These are phyloP conservation scores for Aphelocoma californica DNA, from an alignment of 2,797 vertebrate genomes.

Conservation along the genomic window DNA sequence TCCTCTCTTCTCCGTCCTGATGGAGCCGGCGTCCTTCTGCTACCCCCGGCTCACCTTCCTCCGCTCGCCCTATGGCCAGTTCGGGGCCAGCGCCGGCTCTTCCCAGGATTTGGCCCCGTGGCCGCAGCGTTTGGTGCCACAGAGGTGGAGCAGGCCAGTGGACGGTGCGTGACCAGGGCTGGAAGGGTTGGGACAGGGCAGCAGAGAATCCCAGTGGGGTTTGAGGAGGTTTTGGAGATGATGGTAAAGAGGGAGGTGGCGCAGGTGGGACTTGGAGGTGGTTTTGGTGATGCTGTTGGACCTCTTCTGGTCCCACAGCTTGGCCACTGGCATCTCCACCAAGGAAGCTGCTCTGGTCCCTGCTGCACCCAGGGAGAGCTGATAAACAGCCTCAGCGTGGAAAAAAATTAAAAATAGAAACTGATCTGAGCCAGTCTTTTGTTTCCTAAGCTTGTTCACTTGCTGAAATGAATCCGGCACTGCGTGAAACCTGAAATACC, in stretches of 20 bases:
- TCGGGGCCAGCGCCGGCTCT: constrained; percentile 1
- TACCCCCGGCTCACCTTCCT: constrained; percentile 62
- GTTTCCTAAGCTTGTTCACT: not conserved
- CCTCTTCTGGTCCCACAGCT: not conserved
- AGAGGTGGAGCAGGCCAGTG: constrained; percentile 43
- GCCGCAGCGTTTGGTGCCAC: constrained; percentile 26
- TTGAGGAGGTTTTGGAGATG: not conserved
- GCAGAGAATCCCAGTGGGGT: rapidly evolving
- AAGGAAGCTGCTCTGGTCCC: not conserved
- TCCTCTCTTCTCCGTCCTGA: constrained; percentile 57
- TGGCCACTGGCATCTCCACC: not conserved
- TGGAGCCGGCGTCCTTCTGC: constrained; percentile 61
- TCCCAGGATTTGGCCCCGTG: constrained; percentile 41
- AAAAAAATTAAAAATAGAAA: constrained; percentile 17
- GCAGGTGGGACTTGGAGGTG: not conserved
- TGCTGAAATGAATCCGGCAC: not conserved
- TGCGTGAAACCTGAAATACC: constrained; percentile 42
- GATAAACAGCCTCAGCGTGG: not conserved
- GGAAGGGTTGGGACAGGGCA: not conserved
- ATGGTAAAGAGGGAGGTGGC: not conserved
- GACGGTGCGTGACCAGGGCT: not conserved
- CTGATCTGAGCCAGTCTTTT: not conserved
- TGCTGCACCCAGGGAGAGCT: not conserved
- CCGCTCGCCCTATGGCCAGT: constrained; percentile 52
- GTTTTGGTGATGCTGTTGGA: not conserved